phyloP scores from a whole-genome alignment of 2,797 vertebrate genomes.

The Falco rusticolus region DNA sequence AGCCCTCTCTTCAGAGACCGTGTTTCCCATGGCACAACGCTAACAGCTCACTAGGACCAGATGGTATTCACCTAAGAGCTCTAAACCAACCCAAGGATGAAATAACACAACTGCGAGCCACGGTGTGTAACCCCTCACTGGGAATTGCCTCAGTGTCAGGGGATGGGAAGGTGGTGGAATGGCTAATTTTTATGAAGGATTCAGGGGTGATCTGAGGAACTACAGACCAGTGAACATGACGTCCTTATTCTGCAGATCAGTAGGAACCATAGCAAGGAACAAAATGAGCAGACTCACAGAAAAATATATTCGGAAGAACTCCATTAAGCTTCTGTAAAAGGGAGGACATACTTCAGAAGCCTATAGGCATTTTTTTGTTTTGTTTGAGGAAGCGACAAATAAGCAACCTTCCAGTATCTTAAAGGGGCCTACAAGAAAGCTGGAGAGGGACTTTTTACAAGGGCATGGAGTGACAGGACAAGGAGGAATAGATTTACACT shows the following conservation, averaged over 20 bases:
- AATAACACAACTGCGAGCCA: accelerated
- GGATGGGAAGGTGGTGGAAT: not conserved
- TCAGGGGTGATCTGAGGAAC: not conserved
- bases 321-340: not conserved
- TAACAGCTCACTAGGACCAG: not conserved
- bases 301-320: not conserved
- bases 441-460: too few species aligned
- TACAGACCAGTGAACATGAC: not conserved
- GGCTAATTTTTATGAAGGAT: not conserved
- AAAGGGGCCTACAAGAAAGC: too few species aligned
- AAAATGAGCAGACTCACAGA: not conserved
- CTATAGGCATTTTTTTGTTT: not conserved
- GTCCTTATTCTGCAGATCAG: not conserved
- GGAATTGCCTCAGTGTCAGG: not conserved
- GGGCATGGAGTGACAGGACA: too few species aligned
- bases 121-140: not conserved
- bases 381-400: not conserved
- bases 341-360: not conserved
- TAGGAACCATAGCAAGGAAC: not conserved
- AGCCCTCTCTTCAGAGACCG: not conserved
- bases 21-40: not conserved
- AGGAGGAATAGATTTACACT: too few species aligned
- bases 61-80: not conserved
- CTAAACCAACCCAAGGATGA: slow-evolving; percentile 3
- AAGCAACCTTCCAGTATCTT: not conserved